Base-by-base conservation (phyloP, 2,888 invertebrate genomes). In the Brassicogethes aeneus region DNA sequence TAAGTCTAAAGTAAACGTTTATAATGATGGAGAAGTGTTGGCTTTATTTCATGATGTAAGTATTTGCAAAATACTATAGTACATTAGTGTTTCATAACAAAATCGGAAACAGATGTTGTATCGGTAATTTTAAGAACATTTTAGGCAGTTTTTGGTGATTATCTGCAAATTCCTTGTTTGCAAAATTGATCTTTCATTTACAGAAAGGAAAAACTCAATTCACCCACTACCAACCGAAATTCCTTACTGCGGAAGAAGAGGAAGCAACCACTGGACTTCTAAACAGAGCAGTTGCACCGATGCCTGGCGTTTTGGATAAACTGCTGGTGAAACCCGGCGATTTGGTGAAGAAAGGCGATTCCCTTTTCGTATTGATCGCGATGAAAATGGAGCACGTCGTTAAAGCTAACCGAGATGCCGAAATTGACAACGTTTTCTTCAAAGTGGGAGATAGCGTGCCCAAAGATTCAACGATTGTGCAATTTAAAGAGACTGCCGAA, bases 331-430 rank as follows among this genome's bases (percentile, higher is more conserved):
- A 77, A 44, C 72, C 77, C 15, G 95, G 94, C 1, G 86, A 93
- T 55, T 61, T 64, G 47, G 93, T 99, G 2, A 79, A 81, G 47
- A 79, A 80, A 62, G 96, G 95, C 1, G 93, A 97, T 62, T 82
- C 89, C 0, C 71, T 99, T 2, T 82, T 96, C 45, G 86, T 96
- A 34, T 83, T 99, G 61, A 93, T 95, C 49, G 99, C 99, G 1
- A 99, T 99, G 99, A 99, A 99, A 74, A 99, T 99, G 99, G 99
- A 99, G 76, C 87, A 96, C 65, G 82, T 94, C 10, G 83, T 99
- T 10, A 85, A 85, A 53, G 88, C 95, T 2, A 81, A 85, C 1
- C 72, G 79, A 34, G 80, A 85, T 60, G 94, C 89, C 35, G 75
- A 72, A 3, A 79, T 97, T 2, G 77, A 84, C 35, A 76, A 79